These are phyloP conservation scores for Buceros bicornis DNA, from an alignment of 2,797 vertebrate genomes.

Conservation along the genomic window DNA sequence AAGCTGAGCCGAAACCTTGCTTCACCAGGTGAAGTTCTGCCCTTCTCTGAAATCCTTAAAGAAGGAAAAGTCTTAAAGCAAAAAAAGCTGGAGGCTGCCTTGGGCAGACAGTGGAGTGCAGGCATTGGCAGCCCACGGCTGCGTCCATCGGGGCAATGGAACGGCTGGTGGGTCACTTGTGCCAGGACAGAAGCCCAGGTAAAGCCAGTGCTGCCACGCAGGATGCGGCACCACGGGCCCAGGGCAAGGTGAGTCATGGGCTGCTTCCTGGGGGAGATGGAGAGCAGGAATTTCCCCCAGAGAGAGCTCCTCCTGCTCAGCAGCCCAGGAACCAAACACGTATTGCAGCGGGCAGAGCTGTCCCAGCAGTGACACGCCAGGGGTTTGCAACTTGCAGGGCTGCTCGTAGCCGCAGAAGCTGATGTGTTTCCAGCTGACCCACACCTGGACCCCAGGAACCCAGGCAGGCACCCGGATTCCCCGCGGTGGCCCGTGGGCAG, in stretches of 20 bases:
- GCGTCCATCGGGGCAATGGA: not conserved
- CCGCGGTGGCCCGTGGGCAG: not conserved
- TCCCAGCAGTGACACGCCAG: rapidly evolving
- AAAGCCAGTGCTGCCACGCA: not conserved
- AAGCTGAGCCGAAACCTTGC: no score
- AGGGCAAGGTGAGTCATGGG: rapidly evolving
- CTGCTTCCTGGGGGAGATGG: not conserved
- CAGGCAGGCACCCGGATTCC: no score
- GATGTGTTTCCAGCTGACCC: not conserved
- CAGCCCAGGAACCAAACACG: rapidly evolving
- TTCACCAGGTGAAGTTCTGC: not conserved
- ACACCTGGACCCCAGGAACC: rapidly evolving
- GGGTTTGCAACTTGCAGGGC: not conserved
- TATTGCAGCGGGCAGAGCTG: not conserved
- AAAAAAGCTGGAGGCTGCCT: not conserved
- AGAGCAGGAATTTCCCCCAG: not conserved
- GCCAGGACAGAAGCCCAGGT: rapidly evolving
- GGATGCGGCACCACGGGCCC: not conserved
- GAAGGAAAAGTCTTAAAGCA: not conserved
- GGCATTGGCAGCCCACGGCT: rapidly evolving
- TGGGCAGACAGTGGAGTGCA: rapidly evolving
- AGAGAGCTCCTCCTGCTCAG: no score
- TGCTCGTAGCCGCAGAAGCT: rapidly evolving
- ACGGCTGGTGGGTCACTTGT: not conserved
- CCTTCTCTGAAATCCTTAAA: not conserved